phyloP scores from a whole-genome alignment of 1,140 invertebrate species.

The Proctacanthus coquilletti region DNA sequence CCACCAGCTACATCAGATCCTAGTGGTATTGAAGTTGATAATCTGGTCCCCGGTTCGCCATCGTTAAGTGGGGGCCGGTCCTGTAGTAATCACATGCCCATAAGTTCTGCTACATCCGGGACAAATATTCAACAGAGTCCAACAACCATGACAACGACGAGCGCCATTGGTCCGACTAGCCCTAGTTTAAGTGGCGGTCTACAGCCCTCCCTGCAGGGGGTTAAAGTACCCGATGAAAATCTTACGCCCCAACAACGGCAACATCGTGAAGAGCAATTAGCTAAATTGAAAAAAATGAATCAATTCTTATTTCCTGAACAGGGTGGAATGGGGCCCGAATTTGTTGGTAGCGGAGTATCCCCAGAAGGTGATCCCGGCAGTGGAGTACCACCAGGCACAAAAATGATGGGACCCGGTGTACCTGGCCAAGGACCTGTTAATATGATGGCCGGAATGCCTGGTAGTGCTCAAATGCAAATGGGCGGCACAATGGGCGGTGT shows the following conservation, averaged over 20 bases:
- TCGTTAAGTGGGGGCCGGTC: background rate
- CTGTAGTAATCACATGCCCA: background rate
- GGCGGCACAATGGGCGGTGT: constrained; percentile 9
- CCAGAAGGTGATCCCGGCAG: background rate
- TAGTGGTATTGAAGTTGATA: background rate
- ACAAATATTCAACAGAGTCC: constrained; percentile 1
- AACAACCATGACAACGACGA: background rate
- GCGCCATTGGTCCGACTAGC: constrained; percentile 31
- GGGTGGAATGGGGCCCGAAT: constrained; percentile 18
- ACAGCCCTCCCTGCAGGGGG: constrained; percentile 50
- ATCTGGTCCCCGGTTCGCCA: background rate
- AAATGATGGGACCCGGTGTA: background rate
- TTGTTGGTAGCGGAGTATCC: background rate
- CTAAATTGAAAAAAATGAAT: constrained; percentile 82
- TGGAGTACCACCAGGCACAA: background rate
- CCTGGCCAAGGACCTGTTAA: background rate
- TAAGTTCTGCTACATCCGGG: background rate
- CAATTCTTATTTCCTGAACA: constrained; percentile 79
- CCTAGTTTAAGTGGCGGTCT: constrained; percentile 34
- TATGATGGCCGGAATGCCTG: constrained; percentile 5
- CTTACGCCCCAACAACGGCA: constrained; percentile 90
- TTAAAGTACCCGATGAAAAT: constrained; percentile 91
- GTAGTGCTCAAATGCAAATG: constrained; percentile 2
- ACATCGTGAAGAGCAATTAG: constrained; percentile 81
- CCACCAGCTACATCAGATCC: background rate